A percentile compares a stretch with the other conserved stretches of the same genome.
Conservation (phyloP, 2,888 invertebrate genomes). For the Pristionchus maxplancki region DNA sequence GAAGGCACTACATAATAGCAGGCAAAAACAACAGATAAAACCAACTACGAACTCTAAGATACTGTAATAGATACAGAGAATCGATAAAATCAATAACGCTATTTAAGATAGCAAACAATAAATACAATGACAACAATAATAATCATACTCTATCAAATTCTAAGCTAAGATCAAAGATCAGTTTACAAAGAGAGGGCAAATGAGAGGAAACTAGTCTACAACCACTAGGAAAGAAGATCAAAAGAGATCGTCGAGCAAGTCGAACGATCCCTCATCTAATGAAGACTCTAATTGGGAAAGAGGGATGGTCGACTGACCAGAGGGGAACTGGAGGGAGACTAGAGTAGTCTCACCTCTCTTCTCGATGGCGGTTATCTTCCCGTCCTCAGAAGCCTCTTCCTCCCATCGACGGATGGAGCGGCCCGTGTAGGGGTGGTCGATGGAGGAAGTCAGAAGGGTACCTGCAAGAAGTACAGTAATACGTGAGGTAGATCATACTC, state of each 20-base stretch:
- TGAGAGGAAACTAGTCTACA: background rate
- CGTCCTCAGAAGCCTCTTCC: background rate
- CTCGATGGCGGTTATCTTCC: background rate
- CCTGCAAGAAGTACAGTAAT: slow-evolving; percentile 12
- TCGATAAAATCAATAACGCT: background rate
- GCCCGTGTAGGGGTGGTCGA: background rate
- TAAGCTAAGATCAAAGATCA: too few relatives aligned
- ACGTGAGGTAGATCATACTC: background rate
- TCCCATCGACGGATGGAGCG: slow-evolving; percentile 38
- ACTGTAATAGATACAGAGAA: background rate
- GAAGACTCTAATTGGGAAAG: background rate
- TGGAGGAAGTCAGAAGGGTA: background rate
- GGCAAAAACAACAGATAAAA: background rate
- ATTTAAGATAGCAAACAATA: background rate
- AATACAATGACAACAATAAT: background rate
- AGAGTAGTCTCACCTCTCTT: slow-evolving; percentile 44
- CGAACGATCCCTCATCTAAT: background rate
- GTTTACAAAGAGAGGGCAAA: background rate
- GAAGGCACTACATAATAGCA: too few relatives aligned
- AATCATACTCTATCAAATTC: background rate
- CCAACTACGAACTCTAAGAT: background rate
- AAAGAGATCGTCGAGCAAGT: slow-evolving; percentile 18
- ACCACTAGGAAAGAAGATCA: background rate
- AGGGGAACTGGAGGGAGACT: slow-evolving; percentile 1
- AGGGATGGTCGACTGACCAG: background rate